phyloP scores from a whole-genome alignment of 2,888 invertebrate genomes.

The Eilema griseolum region DNA sequence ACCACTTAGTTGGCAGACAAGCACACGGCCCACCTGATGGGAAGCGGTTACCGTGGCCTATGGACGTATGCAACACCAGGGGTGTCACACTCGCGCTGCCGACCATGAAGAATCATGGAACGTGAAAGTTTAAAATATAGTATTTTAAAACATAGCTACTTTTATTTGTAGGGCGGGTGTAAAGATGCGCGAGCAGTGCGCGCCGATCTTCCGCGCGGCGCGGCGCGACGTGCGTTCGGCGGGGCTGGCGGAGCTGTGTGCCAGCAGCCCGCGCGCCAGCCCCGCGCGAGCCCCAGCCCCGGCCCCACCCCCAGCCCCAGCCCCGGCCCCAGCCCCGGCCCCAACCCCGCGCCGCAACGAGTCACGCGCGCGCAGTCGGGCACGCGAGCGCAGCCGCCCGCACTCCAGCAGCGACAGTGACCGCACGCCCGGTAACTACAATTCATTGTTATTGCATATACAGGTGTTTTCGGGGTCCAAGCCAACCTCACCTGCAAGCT shows the following conservation, averaged over 20 bases:
- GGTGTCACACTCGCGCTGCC: no score
- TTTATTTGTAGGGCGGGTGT: conserved; percentile 92
- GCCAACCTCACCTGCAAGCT: background rate
- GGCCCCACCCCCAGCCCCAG: conserved; percentile 4
- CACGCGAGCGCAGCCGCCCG: conserved; percentile 40
- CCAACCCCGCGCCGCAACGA: conserved; percentile 2
- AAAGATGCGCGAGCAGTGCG: conserved; percentile 96
- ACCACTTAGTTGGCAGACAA: no score
- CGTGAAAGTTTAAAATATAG: no score
- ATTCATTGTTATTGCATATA: no score
- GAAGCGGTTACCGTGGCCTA: no score
- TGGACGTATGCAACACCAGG: no score
- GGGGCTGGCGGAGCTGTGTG: conserved; percentile 80
- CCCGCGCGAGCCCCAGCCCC: conserved; percentile 6
- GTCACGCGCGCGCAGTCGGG: conserved; percentile 27
- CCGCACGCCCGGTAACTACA: conserved; percentile 37
- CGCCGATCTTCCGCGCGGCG: conserved; percentile 92
- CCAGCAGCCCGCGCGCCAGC: conserved; percentile 29
- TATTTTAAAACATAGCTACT: no score
- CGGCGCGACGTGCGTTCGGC: conserved; percentile 90
- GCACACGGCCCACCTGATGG: no score
- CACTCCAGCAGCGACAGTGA: conserved; percentile 41
- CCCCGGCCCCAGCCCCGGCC: no score
- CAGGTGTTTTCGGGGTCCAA: no score
- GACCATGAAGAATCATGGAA: no score